Evolutionary conservation across 2,888 invertebrate genomes (phyloP).

Genomic region (Notocelia uddmanniana): DNA sequence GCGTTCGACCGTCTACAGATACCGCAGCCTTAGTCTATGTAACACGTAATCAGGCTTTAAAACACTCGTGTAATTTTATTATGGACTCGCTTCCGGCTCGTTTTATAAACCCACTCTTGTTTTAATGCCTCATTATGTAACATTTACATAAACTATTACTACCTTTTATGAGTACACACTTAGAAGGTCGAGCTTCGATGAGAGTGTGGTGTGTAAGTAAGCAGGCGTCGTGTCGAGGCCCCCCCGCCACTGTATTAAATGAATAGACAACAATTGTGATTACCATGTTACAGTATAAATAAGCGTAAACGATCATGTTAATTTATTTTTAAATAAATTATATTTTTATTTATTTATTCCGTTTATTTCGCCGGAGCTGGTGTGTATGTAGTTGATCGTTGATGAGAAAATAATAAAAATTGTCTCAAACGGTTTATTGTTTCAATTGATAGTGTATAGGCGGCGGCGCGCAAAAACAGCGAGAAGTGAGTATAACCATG

Average conservation of each 20-base stretch:
- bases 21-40: no score
- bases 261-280: conserved; percentile 46
- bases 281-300: conserved; percentile 51
- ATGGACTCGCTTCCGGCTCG: no score
- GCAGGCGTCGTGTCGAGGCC: background rate
- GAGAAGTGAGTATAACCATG: background rate
- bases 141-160: no score
- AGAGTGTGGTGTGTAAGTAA: background rate
- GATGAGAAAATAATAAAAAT: conserved; percentile 38
- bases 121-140: background rate
- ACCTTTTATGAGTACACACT: background rate
- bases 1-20: no score
- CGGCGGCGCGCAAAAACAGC: background rate
- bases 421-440: conserved; percentile 17
- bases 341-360: conserved; percentile 52
- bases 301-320: conserved; percentile 52
- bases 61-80: no score
- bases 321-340: conserved; percentile 54
- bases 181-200: conserved; percentile 2
- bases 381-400: conserved; percentile 43
- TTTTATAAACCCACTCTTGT: no score
- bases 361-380: conserved; percentile 44
- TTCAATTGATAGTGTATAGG: conserved; percentile 11
- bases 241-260: conserved; percentile 34
- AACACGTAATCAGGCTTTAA: no score